phyloP scores from a whole-genome alignment of 2,797 vertebrate species.

The Cirrhinus mrigala region DNA sequence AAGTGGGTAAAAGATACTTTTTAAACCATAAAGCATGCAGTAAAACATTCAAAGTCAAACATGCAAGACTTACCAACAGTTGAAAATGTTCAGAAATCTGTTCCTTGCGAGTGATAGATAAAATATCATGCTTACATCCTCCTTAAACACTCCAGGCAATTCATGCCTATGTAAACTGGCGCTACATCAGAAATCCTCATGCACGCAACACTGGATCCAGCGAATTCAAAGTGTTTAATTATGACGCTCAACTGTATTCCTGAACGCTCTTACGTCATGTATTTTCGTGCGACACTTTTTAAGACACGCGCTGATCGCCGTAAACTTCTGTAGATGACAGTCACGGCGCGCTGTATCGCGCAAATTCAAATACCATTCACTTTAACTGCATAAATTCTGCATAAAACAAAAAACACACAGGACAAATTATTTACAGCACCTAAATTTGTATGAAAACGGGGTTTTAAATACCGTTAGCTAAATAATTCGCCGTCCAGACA shows the following conservation, averaged over 20 bases:
- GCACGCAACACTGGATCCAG: slow-evolving; percentile 9
- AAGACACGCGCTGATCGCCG: slow-evolving; percentile 15
- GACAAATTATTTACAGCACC: background rate
- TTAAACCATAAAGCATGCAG: background rate
- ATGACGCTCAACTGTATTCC: slow-evolving; percentile 1
- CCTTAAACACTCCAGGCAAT: slow-evolving; percentile 12
- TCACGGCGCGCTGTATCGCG: background rate
- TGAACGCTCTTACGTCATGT: slow-evolving; percentile 12
- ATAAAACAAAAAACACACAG: background rate
- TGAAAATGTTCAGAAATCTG: slow-evolving; percentile 19
- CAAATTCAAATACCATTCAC: background rate
- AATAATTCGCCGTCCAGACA: slow-evolving; percentile 23
- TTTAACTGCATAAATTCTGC: background rate
- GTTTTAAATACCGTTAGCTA: slow-evolving; percentile 47
- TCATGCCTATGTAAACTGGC: background rate
- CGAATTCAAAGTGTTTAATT: background rate
- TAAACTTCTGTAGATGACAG: slow-evolving; percentile 44
- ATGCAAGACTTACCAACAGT: slow-evolving; percentile 52
- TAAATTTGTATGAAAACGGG: background rate
- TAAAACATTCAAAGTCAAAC: background rate
- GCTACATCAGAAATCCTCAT: background rate
- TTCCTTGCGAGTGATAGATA: slow-evolving; percentile 17
- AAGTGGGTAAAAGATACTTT: background rate
- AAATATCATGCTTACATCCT: slow-evolving; percentile 46
- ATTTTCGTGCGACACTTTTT: slow-evolving; percentile 28